Evolutionary conservation across 2,797 vertebrate species (phyloP).

Genomic region (Triplophysa yarkandensis): DNA sequence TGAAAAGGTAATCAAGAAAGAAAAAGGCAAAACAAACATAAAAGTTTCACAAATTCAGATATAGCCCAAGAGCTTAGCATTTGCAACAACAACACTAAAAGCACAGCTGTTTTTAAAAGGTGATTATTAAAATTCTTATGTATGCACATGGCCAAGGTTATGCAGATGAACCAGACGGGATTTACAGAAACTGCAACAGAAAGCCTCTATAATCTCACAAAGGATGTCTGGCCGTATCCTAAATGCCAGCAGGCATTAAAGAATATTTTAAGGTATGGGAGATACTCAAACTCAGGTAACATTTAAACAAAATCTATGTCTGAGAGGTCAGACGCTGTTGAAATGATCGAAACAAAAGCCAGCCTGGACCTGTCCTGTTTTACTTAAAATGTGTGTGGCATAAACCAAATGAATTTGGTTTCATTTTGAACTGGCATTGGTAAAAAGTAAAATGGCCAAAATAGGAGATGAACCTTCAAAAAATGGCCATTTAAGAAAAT

Average conservation of each 20-base stretch:
- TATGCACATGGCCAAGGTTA: conserved; percentile 14
- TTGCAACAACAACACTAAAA: background rate
- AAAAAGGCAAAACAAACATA: conserved; percentile 29
- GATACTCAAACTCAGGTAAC: conserved; percentile 1
- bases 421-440: conserved; percentile 5
- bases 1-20: conserved; percentile 26
- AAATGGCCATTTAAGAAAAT: conserved; percentile 61
- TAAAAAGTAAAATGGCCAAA: conserved; percentile 11
- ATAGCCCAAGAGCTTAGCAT: background rate
- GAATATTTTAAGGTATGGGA: conserved; percentile 11
- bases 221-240: background rate
- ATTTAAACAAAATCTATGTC: background rate
- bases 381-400: background rate
- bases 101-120: background rate
- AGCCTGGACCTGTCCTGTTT: background rate
- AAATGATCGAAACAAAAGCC: conserved; percentile 13
- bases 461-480: too few relatives aligned
- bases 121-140: conserved; percentile 8
- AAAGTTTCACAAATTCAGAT: conserved; percentile 16
- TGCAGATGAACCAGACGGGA: conserved; percentile 16
- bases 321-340: background rate
- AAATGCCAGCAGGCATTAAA: conserved; percentile 20
- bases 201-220: background rate
- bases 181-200: background rate
- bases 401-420: conserved; percentile 8